These are phyloP conservation scores for Drosophila maculinotata DNA, from an alignment of 2,888 invertebrate genomes.

Conservation along the genomic window DNA sequence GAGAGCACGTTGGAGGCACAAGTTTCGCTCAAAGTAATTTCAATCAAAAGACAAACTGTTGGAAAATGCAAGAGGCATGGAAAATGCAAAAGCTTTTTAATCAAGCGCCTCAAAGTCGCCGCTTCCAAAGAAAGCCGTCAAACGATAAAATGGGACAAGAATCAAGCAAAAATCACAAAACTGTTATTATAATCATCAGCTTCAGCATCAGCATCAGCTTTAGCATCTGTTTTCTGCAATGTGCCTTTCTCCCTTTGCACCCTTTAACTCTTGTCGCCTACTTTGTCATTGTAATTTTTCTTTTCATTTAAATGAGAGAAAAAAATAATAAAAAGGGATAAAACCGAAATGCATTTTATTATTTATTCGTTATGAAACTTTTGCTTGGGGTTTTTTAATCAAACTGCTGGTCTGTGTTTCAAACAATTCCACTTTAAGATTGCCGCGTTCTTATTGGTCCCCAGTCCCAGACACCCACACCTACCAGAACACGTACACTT, in stretches of 20 bases:
- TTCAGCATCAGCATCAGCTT: constrained; percentile 29
- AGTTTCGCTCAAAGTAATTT: constrained; percentile 53
- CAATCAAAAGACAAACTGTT: constrained; percentile 42
- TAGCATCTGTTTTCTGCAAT: constrained; percentile 28
- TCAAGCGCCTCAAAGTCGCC: constrained; percentile 70
- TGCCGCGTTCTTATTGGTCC: constrained; percentile 64
- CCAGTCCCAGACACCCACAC: constrained; percentile 34
- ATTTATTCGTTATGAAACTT: constrained; percentile 68
- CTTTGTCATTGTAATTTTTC: constrained; percentile 74
- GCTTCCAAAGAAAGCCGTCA: constrained; percentile 52
- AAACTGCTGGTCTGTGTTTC: constrained; percentile 42
- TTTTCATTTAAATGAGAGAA: constrained; percentile 63
- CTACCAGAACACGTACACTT: constrained; percentile 40
- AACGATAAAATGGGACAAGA: constrained; percentile 49
- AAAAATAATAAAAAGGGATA: constrained; percentile 22
- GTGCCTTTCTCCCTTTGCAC: constrained; percentile 1
- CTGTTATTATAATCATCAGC: constrained; percentile 75
- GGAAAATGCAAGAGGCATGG: constrained; percentile 28
- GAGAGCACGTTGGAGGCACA: constrained; percentile 6
- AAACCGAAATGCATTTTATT: constrained; percentile 76
- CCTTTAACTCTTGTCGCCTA: constrained; percentile 66
- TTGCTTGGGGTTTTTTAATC: constrained; percentile 60
- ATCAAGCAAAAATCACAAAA: constrained; percentile 69
- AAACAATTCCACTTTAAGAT: constrained; percentile 33
- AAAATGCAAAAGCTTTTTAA: constrained; percentile 74